Base-by-base conservation (phyloP, 2,888 invertebrate species). In the Drosophila formosana region DNA sequence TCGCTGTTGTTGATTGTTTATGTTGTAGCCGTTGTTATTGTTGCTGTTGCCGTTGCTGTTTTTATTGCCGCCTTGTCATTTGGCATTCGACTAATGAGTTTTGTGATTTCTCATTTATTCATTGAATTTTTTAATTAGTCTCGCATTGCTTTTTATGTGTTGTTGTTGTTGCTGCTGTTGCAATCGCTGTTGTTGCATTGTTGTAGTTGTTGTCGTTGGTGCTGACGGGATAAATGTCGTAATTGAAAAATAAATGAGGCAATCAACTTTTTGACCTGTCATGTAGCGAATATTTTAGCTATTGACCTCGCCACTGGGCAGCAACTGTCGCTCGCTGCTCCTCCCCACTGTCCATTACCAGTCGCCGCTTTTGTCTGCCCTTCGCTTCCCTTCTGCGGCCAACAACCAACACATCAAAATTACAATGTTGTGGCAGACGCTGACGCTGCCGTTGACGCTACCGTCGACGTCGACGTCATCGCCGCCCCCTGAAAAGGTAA, bases 251-350 rank as follows among this genome's bases (percentile, higher is more conserved):
- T 83, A 83, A 83, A 83, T 83, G 83, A 83, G 87, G 83, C 83
- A 83, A 83, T 84, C 83, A 84, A 89, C 83, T 87, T 87, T 78
- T 82, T 74, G 83, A 84, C 89, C 83, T 84, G 83, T 83, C 83
- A 83, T 80, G 88, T 89, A 82, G 87, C 84, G 75, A 83, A 88
- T 88, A 89, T 87, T 84, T 83, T 81, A 87, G 89, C 84, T 81
- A 87, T 89, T 87, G 87, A 89, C 75, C 82, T 69, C 77, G 71
- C 56, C 56, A 52, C 69, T 56, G 57, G 37, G n/a, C 37, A 11
- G 4, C 37, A 37, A 37, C 37, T 49, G 30, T 52, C 9, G 34
- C 41, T 45, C 18, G 32, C 13, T 11, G 13, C 9, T 46, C 9
- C 26, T 13, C 11, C 18, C 47, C 46, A 37, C 57, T 57, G 57